These are phyloP conservation scores for Ardeotis arabs DNA, from an alignment of 2,113 vertebrate genomes.

Conservation along the genomic window DNA sequence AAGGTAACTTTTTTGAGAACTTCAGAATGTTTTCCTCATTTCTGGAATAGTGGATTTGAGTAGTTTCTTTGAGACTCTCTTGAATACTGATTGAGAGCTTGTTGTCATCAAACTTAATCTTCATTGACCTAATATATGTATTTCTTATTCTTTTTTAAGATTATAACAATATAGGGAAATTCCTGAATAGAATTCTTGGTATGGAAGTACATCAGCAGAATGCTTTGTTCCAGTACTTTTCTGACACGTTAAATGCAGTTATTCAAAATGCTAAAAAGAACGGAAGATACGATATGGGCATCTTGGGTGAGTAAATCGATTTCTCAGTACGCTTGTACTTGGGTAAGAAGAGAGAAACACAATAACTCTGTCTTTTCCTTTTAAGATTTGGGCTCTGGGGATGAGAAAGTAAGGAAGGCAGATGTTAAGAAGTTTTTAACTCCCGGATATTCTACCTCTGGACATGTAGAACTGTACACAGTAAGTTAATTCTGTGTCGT, in stretches of 20 bases:
- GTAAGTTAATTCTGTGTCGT: constrained; percentile 72
- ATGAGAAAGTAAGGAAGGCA: constrained; percentile 94
- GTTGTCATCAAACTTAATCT: not conserved
- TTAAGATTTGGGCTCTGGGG: constrained; percentile 94
- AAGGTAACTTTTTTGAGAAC: not conserved
- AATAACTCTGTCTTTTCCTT: not conserved
- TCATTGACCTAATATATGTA: not conserved
- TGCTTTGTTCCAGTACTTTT: constrained; percentile 96
- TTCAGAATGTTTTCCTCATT: not conserved
- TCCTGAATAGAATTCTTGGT: constrained; percentile 95
- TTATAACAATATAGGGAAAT: constrained; percentile 99
- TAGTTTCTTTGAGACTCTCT: not conserved
- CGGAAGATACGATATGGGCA: constrained; percentile 97
- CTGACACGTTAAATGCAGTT: constrained; percentile 92
- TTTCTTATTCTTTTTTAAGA: constrained; percentile 74
- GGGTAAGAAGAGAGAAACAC: not conserved
- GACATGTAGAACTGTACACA: constrained; percentile 93
- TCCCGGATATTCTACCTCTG: constrained; percentile 94
- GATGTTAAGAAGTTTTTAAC: constrained; percentile 95
- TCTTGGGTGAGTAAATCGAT: constrained; percentile 82
- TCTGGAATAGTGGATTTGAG: not conserved
- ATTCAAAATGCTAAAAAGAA: constrained; percentile 98
- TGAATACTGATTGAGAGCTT: not conserved
- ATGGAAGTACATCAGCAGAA: constrained; percentile 99
- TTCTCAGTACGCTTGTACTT: not conserved